Conservation (phyloP, 2,888 invertebrate genomes). For the Stenolophus ochropezus region DNA sequence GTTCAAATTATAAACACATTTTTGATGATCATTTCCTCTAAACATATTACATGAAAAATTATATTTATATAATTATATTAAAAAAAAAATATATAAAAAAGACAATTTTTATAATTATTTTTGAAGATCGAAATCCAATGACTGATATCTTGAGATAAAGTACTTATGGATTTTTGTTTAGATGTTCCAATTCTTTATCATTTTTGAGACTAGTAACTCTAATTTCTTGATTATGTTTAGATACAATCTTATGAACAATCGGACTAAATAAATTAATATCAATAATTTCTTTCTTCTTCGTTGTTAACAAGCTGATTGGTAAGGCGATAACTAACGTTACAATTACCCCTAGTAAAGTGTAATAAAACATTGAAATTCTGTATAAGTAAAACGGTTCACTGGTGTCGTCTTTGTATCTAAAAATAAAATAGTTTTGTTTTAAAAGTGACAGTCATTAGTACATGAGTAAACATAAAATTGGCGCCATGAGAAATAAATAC, state of each 20-base stretch:
- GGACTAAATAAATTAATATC: slow-evolving; percentile 79
- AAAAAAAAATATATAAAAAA: too few relatives aligned
- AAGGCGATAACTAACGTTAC: slow-evolving; percentile 78
- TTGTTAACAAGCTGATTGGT: slow-evolving; percentile 77
- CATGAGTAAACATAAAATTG: too few relatives aligned
- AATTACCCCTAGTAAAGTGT: slow-evolving; percentile 79
- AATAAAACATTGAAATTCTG: slow-evolving; percentile 81
- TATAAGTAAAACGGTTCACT: slow-evolving; percentile 75
- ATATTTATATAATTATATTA: too few relatives aligned
- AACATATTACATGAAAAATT: too few relatives aligned
- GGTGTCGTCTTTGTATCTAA: neutral
- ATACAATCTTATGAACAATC: slow-evolving; percentile 74
- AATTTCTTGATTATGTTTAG: slow-evolving; percentile 63
- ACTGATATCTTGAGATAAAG: neutral
- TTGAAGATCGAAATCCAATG: neutral
- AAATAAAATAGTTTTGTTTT: neutral
- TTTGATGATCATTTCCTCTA: too few relatives aligned
- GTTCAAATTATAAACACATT: too few relatives aligned
- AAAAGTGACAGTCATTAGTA: too few relatives aligned
- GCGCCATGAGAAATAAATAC: neutral
- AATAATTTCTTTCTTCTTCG: slow-evolving; percentile 75
- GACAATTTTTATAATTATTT: too few relatives aligned
- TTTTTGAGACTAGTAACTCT: neutral
- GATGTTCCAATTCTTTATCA: neutral
- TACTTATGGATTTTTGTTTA: neutral